Evolutionary conservation across 2,113 vertebrate species (phyloP).

Genomic region (Grus americana): DNA sequence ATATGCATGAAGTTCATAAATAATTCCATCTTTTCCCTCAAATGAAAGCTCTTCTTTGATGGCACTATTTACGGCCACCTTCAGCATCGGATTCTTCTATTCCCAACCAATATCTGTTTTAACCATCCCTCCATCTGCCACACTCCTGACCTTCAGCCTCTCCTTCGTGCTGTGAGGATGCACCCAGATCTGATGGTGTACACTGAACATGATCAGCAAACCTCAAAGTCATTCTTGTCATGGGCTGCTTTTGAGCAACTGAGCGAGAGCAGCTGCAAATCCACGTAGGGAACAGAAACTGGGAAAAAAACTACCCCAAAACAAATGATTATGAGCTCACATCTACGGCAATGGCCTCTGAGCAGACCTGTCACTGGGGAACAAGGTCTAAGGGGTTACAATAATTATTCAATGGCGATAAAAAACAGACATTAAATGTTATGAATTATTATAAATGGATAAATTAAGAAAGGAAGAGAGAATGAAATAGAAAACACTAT

Average conservation of each 20-base stretch:
- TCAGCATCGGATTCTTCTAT: neutral
- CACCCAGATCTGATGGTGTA: neutral
- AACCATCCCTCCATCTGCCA: neutral
- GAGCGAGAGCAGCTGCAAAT: neutral
- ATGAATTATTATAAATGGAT: neutral
- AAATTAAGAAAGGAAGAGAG: neutral
- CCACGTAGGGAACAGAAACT: neutral
- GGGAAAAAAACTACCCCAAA: neutral
- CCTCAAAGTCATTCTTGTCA: neutral
- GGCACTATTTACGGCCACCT: neutral
- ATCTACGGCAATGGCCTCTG: neutral
- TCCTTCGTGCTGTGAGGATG: neutral
- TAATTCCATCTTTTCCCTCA: neutral
- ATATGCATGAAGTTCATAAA: neutral
- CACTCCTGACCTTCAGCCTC: slow-evolving; percentile 6
- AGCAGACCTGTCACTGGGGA: neutral
- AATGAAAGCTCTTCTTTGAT: neutral
- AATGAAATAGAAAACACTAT: neutral
- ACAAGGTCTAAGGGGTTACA: neutral
- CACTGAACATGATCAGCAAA: neutral
- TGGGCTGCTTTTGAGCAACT: neutral
- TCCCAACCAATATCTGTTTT: neutral
- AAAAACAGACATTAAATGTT: neutral
- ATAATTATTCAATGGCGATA: neutral
- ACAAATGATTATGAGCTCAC: neutral